Base-by-base conservation (phyloP, 2,797 vertebrate species). In the Sebastes nivosus region DNA sequence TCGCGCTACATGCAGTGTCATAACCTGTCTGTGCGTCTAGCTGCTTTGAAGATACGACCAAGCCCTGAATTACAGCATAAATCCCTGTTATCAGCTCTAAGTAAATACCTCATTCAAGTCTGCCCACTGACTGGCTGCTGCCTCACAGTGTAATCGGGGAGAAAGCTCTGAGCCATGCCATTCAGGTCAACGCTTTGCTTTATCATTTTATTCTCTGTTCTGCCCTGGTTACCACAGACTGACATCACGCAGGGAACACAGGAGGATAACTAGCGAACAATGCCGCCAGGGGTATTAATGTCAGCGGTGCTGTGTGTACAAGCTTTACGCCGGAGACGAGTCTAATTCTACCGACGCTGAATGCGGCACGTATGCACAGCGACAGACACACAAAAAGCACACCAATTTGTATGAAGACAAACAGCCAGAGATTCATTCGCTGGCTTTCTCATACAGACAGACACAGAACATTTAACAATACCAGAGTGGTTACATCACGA, bases 31-130 rank as follows among this genome's bases (percentile, higher is more conserved):
- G 54, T 1, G 4, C 11, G 16, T 70, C 72, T 66, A 32, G 63
- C 81, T 65, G 14, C 83, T 84, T 79, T 82, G 38, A 81, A 79
- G 82, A 82, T 77, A 74, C 10, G 67, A 83, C 81, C 73, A 11
- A 59, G 75, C 61, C 67, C 36, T 63, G 87, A 88, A 87, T 88
- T 82, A 85, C 78, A 82, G 82, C 66, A 75, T 78, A 76, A 92
- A 93, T 88, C 75, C 88, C 85, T 59, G 82, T 88, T 89, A 89
- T 92, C 87, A 85, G 77, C 76, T 81, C 71, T 32, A 79, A 88
- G 88, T 83, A 87, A 91, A 92, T 84, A 85, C 85, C 84, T 88
- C 68, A 76, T 85, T 91, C 83, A 80, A 36, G 77, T 91, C 82
- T 81, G 54, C 80, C 80, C 82, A 69, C 74, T 67, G 88, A 89